These are phyloP conservation scores for Synanthedon andrenaeformis DNA, from an alignment of 2,888 invertebrate genomes.

Conservation along the genomic window DNA sequence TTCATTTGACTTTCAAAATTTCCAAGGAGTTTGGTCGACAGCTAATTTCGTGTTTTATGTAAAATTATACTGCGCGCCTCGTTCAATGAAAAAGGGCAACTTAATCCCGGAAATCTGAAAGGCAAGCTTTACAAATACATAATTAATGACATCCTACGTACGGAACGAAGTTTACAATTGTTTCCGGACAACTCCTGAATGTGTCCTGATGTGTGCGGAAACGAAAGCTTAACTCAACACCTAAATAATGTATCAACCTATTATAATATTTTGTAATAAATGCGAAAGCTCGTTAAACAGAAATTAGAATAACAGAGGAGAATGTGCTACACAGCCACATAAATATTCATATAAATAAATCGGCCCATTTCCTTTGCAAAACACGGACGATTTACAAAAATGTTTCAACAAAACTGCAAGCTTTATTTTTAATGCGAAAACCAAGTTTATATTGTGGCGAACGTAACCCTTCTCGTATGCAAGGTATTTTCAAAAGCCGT, in stretches of 20 bases:
- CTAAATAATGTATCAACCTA: no score
- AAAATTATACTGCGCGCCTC: not conserved
- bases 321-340: no score
- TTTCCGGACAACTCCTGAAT: no score
- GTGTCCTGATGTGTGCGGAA: no score
- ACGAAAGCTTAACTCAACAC: no score
- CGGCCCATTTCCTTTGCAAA: not conserved
- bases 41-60: not conserved
- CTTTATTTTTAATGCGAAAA: not conserved
- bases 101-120: not conserved
- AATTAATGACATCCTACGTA: not conserved
- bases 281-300: no score
- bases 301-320: no score
- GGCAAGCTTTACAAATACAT: not conserved
- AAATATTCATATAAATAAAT: no score
- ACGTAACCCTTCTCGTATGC: not conserved
- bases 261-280: no score
- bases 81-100: not conserved
- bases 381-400: not conserved
- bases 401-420: not conserved
- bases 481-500: not conserved
- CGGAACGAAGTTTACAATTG: no score
- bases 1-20: not conserved
- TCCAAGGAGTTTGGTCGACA: not conserved
- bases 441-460: not conserved